phyloP scores from a whole-genome alignment of 30 jellyfish, hydroid and myxozoan species.

The Catostylus mosaicus region DNA sequence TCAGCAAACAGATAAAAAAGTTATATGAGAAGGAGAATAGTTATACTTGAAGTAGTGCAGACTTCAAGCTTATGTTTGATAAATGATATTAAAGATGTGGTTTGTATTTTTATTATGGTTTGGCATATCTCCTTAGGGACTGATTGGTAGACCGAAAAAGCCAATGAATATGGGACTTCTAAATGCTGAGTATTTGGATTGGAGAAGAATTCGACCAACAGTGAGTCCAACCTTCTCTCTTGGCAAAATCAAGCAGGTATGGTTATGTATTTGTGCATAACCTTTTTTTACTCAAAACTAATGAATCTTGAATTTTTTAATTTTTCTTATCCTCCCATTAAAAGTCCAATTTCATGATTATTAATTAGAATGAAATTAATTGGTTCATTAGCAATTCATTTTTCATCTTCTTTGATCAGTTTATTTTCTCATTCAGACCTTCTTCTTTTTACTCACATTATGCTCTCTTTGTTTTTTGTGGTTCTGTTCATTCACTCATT shows the following conservation, averaged over 20 bases:
- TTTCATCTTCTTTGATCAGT: background rate
- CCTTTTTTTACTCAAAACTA: background rate
- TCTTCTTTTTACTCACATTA: background rate
- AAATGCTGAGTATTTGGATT: conserved; percentile 21
- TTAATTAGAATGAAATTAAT: background rate
- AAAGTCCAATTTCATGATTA: background rate
- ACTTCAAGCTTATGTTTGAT: background rate
- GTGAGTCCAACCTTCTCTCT: conserved; percentile 48
- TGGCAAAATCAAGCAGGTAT: conserved; percentile 50
- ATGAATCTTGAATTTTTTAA: background rate
- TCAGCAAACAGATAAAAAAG: background rate
- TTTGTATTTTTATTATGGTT: background rate
- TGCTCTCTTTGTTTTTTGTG: too few relatives aligned
- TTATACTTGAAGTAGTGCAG: background rate
- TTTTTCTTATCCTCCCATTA: background rate
- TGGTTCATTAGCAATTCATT: background rate
- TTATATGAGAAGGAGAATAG: background rate
- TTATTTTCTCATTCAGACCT: background rate
- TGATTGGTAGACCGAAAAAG: background rate
- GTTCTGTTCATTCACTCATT: too few relatives aligned
- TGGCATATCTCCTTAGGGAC: background rate
- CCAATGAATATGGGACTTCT: conserved; percentile 48
- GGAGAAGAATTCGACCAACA: conserved; percentile 50
- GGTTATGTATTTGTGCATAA: background rate
- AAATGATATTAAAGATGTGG: too few relatives aligned